Evolutionary conservation across 1,140 invertebrate species (phyloP).

Genomic region (Radopholus similis): DNA sequence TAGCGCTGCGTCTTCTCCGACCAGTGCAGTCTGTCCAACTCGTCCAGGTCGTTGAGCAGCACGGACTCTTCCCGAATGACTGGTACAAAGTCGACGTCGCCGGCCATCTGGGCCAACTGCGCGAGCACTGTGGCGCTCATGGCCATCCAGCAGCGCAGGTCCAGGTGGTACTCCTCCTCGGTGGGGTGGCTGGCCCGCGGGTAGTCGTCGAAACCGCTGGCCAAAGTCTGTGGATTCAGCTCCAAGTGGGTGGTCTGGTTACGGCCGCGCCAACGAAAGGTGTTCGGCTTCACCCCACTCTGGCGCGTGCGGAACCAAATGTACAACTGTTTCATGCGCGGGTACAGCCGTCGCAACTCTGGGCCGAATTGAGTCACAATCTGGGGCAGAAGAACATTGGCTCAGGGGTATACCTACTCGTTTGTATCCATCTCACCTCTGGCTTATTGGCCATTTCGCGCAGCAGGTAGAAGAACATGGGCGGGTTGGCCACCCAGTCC

Average conservation of each 20-base stretch:
- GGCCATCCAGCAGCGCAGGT: slow-evolving; percentile 93
- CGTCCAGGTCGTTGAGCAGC: slow-evolving; percentile 38
- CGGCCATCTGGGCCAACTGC: slow-evolving; percentile 68
- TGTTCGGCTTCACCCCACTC: slow-evolving; percentile 68
- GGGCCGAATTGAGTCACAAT: slow-evolving; percentile 57
- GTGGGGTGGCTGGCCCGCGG: slow-evolving; percentile 92
- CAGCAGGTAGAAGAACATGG: slow-evolving; percentile 51
- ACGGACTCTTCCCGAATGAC: slow-evolving; percentile 20
- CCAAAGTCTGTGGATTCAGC: slow-evolving; percentile 87
- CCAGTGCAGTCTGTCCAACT: slow-evolving; percentile 49
- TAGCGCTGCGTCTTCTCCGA: slow-evolving; percentile 30
- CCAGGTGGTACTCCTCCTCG: slow-evolving; percentile 81
- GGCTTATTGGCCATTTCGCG: slow-evolving; percentile 31
- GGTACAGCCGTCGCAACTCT: slow-evolving; percentile 62
- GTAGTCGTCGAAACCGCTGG: slow-evolving; percentile 94
- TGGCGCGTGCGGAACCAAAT: slow-evolving; percentile 91
- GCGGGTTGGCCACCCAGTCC: slow-evolving; percentile 73
- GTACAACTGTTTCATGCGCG: slow-evolving; percentile 79
- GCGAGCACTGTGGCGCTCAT: slow-evolving; percentile 77
- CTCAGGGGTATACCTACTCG: no score
- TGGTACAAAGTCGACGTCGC: slow-evolving; percentile 24
- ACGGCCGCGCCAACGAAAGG: slow-evolving; percentile 73
- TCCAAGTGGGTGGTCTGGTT: slow-evolving; percentile 73
- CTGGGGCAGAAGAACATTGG: slow-evolving; percentile 22
- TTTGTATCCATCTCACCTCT: no score